Percentiles rank a stretch among this genome's conserved stretches.
phyloP scores from a whole-genome alignment of 1,140 invertebrate genomes.

The Rhagoletis pomonella region DNA sequence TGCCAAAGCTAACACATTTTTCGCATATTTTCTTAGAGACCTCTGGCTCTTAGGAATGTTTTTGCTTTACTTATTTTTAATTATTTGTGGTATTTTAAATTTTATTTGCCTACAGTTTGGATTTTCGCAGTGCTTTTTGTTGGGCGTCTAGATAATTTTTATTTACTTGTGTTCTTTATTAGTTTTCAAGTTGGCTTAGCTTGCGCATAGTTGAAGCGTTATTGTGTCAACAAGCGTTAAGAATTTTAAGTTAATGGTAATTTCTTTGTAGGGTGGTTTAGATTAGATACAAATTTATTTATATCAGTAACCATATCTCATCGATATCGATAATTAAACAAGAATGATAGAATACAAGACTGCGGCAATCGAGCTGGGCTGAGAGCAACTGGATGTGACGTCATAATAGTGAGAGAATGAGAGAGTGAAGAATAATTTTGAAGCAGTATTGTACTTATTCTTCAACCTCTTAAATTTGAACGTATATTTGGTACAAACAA shows the following conservation, averaged over 20 bases:
- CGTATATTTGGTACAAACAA: no score
- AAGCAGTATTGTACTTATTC: no score
- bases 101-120: not conserved
- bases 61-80: not conserved
- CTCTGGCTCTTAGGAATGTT: not conserved
- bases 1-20: not conserved
- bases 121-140: not conserved
- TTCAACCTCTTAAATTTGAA: no score
- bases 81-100: not conserved
- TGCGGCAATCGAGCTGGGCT: no score
- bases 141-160: not conserved
- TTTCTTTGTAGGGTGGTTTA: no score
- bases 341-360: no score
- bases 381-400: no score
- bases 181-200: not conserved
- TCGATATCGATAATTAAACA: no score
- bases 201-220: not conserved
- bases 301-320: no score
- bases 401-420: no score
- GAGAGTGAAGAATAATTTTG: no score
- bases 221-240: not conserved
- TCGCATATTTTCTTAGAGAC: constrained; percentile 27
- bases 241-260: not conserved
- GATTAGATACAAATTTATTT: no score
- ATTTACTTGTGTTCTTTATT: not conserved